Conservation (phyloP, 2,888 invertebrate species). For the Leptinotarsa rubiginosa region DNA sequence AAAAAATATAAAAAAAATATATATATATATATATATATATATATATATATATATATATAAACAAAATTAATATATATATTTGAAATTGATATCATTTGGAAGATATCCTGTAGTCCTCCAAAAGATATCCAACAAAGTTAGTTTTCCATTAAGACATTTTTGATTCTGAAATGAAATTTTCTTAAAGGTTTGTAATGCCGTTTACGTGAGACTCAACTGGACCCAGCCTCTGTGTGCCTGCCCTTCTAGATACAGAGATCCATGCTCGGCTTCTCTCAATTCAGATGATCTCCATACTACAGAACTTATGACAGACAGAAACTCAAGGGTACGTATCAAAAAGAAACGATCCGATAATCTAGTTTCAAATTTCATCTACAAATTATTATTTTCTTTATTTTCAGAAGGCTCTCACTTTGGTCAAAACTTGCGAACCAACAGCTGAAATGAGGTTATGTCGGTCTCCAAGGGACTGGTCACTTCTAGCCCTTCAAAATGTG, state of each 20-base stretch:
- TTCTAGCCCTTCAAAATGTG: constrained; percentile 90
- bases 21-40: too few species aligned
- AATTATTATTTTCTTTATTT: constrained; percentile 50
- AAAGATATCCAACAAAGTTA: constrained; percentile 1
- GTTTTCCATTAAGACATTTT: background rate
- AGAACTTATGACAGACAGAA: constrained; percentile 86
- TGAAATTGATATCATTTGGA: background rate
- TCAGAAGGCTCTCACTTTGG: constrained; percentile 84
- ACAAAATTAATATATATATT: too few species aligned
- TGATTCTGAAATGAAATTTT: background rate
- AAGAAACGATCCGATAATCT: too few species aligned
- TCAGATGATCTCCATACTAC: constrained; percentile 93
- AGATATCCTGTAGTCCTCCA: background rate
- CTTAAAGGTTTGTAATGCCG: constrained; percentile 87
- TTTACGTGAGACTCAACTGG: constrained; percentile 91
- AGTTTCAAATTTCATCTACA: background rate
- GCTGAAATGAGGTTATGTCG: constrained; percentile 90
- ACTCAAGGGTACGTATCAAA: constrained; percentile 76
- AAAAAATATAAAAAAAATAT: too few species aligned
- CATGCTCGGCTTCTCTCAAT: constrained; percentile 90
- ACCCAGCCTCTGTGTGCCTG: constrained; percentile 94
- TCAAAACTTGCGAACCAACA: constrained; percentile 94
- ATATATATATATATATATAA: too few species aligned
- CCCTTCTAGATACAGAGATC: constrained; percentile 88
- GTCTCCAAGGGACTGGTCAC: constrained; percentile 90